Evolutionary conservation across 2,888 invertebrate genomes (phyloP), one percentile per base, ranked within the genome.

Genomic region (Crioceris asparagi): DNA sequence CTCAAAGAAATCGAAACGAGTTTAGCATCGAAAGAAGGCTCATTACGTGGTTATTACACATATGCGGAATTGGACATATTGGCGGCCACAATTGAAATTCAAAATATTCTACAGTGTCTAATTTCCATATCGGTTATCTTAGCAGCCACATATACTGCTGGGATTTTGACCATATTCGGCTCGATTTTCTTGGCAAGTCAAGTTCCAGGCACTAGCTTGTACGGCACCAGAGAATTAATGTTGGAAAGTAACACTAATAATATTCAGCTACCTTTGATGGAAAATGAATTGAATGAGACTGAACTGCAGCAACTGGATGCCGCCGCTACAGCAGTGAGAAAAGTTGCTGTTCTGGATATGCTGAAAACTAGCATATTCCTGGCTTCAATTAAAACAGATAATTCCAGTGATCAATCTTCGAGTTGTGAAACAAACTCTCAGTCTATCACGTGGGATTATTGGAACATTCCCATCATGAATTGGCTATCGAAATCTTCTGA

Each of bases 11-110:
- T 88, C 39, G 88, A 90, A 64, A 69, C 68, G 41, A 71, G 71
- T 36, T 67, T 92, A 48, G 90, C 91, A 3, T 67, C 76, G 47
- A 73, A 73, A 51, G 80, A 88, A 66, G 83, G 80, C 10, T 62
- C 62, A 19, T 66, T 71, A 45, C 72, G 87, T 16, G 88, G 87
- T 1, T 86, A 83, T 79, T 80, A 82, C 55, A 85, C 88, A 1
- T 90, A 90, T 57, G 71, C 79, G 1, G 90, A 91, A 67, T 65
- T 90, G 36, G 65, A 71, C 47, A 74, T 72, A 41, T 54, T 79
- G 16, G 57, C 73, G 33, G 62, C 66, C 38, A 61, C 62, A 17
- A 54, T 69, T 36, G 70, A 70, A 40, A 51, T 71, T 29, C 49
- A 65, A 16, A 59, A 66, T n/a, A 47, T 77, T 11, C 56, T 71